Evolutionary conservation across 2,113 vertebrate species (phyloP), one percentile per base, ranked within the genome.

Genomic region (Myiopsitta monachus): DNA sequence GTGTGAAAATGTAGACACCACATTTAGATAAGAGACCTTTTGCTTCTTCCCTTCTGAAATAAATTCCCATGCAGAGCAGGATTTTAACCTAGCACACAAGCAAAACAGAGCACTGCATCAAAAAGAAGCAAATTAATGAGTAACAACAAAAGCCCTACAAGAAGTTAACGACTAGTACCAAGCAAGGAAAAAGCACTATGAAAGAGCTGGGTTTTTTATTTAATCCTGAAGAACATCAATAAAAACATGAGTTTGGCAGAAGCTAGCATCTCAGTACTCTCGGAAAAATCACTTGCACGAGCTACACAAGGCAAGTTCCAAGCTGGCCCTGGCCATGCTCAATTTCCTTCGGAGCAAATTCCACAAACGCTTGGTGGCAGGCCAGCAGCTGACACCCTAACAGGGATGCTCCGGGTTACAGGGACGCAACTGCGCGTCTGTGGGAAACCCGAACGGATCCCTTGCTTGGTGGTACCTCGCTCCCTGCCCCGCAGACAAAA

Each of bases 401-500:
- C 38, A 11, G 28, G 43, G 62, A 59, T 19, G 31, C 39, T 26
- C 31, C 27, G 4, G 30, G 73, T 3, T n/a, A 33, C 49, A 2
- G 47, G 46, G 30, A 18, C 4, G 1, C 41, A 38, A 31, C 46
- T 10, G 11, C 1, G 3, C 22, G 5, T 3, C 27, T 10, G 24
- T 1, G 4, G 13, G 18, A 63, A 36, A 36, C n/a, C 36, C 2
- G 14, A 61, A 27, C 14, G 10, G 10, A 51, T 1, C 17, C 46
- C 47, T 6, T 8, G 10, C 76, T 39, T 4, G 36, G 22, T 5
- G 22, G 18, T 4, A 26, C n/a, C 57, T 4, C 28, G 5, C 9
- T 46, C 62, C 62, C 49, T 3, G 52, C 30, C 52, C 38, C 36
- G 4, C 16, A 12, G 22, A 51, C n/a, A 39, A 7, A 38, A 14